Percentiles rank a stretch among this genome's conserved stretches.
Evolutionary conservation across 2,888 invertebrate genomes (phyloP).

Genomic region (Tenthredo distinguenda): DNA sequence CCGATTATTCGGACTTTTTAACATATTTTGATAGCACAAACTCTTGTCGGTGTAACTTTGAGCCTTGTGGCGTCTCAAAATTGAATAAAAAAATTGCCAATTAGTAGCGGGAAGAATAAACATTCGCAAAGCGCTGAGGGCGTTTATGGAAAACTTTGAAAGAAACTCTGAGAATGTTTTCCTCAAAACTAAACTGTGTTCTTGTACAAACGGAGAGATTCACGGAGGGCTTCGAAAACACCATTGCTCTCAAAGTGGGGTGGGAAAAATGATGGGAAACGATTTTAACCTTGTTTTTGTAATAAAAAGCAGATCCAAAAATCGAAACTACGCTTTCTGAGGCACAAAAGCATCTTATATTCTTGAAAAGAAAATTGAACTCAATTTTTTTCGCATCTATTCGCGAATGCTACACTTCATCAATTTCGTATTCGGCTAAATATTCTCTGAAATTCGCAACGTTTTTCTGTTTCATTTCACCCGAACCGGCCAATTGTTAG

Average conservation of each 20-base stretch:
- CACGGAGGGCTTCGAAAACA: not conserved
- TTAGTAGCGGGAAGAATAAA: not conserved
- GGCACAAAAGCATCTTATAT: not conserved
- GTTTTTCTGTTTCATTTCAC: not conserved
- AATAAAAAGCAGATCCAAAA: not conserved
- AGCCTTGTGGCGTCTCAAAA: not conserved
- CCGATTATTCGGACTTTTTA: not conserved
- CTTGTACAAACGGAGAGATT: not conserved
- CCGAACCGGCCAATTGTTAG: not conserved
- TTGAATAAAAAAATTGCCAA: not conserved
- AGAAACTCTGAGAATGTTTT: not conserved
- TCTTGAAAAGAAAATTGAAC: not conserved
- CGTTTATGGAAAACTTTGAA: not conserved
- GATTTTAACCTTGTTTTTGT: not conserved
- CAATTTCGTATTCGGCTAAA: not conserved
- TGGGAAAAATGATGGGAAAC: not conserved
- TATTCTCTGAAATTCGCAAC: not conserved
- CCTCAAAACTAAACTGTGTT: not conserved
- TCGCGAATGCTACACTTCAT: not conserved
- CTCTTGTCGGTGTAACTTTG: not conserved
- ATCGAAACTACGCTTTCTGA: not conserved
- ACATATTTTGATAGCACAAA: not conserved
- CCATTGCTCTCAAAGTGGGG: not conserved
- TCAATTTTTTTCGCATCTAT: not conserved
- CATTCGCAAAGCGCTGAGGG: not conserved